A percentile compares a stretch with the other conserved stretches of the same genome.
Evolutionary conservation across 2,888 invertebrate species (phyloP).

Genomic region (Sussaba pulchella): DNA sequence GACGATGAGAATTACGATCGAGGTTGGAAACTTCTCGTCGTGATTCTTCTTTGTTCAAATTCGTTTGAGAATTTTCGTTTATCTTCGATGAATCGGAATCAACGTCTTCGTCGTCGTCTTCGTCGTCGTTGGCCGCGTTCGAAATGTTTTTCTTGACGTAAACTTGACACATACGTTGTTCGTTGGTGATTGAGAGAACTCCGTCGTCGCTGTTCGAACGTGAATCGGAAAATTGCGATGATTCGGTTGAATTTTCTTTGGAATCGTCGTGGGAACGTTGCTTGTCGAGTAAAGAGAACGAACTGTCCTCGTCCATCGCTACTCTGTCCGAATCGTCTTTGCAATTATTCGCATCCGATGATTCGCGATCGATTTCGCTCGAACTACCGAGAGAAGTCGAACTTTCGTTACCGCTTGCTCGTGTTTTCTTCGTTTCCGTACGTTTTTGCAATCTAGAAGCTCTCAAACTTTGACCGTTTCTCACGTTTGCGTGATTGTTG

Average conservation of each 20-base stretch:
- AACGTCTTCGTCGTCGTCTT: constrained; percentile 48
- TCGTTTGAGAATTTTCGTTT: constrained; percentile 42
- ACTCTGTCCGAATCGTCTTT: constrained; percentile 80
- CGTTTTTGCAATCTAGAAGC: constrained; percentile 81
- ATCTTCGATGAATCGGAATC: too few species aligned
- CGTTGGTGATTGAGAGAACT: constrained; percentile 49
- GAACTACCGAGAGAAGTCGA: constrained; percentile 68
- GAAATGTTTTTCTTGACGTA: constrained; percentile 60
- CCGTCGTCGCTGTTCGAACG: constrained; percentile 30
- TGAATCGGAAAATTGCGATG: constrained; percentile 33
- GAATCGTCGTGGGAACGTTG: constrained; percentile 72
- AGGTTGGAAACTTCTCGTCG: constrained; percentile 38
- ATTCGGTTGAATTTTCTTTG: constrained; percentile 65
- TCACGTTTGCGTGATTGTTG: constrained; percentile 69
- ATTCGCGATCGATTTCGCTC: constrained; percentile 66
- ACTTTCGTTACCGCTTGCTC: constrained; percentile 72
- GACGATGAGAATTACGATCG: constrained; percentile 42
- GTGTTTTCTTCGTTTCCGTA: constrained; percentile 78
- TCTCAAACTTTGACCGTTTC: constrained; percentile 79
- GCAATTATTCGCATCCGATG: constrained; percentile 74
- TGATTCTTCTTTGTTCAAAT: constrained; percentile 23
- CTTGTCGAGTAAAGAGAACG: constrained; percentile 76
- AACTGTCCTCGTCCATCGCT: constrained; percentile 73
- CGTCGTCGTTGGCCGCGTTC: constrained; percentile 44
- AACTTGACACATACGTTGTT: constrained; percentile 63